phyloP scores from a whole-genome alignment of 2,113 vertebrate species.

The Oxyruncus cristatus region DNA sequence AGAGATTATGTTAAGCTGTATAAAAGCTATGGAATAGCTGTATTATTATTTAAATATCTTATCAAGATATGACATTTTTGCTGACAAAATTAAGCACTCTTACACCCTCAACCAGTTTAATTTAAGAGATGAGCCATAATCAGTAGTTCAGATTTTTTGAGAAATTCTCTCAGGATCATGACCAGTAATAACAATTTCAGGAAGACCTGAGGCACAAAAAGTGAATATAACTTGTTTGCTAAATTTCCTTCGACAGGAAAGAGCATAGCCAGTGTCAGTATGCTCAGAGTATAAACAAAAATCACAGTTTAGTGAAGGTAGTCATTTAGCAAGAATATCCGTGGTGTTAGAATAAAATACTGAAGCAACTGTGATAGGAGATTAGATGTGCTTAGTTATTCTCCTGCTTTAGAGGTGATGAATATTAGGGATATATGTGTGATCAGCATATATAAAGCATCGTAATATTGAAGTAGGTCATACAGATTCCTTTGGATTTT shows the following conservation, averaged over 20 bases:
- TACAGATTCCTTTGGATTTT: not conserved
- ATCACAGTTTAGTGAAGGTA: accelerated
- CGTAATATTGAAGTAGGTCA: not conserved
- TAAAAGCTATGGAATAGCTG: not conserved
- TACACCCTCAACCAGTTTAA: not conserved
- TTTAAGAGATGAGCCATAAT: not conserved
- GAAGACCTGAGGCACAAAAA: not conserved
- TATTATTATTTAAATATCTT: not conserved
- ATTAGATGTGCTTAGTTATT: not conserved
- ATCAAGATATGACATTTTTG: not conserved
- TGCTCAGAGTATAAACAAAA: not conserved
- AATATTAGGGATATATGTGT: not conserved
- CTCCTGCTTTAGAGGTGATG: not conserved
- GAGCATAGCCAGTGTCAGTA: not conserved
- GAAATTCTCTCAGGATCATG: not conserved
- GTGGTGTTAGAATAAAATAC: not conserved
- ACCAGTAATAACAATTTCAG: not conserved
- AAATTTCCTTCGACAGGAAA: not conserved
- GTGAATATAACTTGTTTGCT: not conserved
- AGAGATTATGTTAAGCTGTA: not conserved
- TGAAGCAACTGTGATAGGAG: not conserved
- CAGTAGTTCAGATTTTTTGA: not conserved
- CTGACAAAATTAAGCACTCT: not conserved
- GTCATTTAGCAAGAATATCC: not conserved
- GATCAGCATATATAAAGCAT: accelerated